A percentile compares a stretch with the other conserved stretches of the same genome.
These are phyloP conservation scores for Drosophila nigrodunni DNA, from an alignment of 1,140 invertebrate species.

Conservation along the genomic window DNA sequence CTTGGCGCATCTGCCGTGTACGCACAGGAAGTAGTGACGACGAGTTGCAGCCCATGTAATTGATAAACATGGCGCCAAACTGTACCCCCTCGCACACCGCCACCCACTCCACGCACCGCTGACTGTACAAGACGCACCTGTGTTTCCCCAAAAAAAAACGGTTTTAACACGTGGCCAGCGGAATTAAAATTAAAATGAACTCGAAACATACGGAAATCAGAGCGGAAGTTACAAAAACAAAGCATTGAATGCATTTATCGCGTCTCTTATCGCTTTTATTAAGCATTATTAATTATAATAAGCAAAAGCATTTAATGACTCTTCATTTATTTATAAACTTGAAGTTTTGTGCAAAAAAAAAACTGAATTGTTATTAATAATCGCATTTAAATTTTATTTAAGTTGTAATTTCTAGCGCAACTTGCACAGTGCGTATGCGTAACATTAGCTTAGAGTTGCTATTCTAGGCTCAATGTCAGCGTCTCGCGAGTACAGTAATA, in stretches of 20 bases:
- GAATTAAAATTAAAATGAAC: constrained; percentile 15
- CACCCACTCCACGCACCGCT: background rate
- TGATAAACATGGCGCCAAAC: constrained; percentile 19
- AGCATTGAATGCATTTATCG: constrained; percentile 5
- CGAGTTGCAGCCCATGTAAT: background rate
- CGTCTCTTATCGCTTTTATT: constrained; percentile 1
- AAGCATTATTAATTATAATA: background rate
- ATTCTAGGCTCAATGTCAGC: no score
- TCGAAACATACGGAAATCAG: constrained; percentile 17
- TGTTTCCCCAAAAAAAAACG: background rate
- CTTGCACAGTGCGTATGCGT: constrained; percentile 6
- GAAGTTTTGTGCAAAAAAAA: background rate
- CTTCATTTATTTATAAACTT: constrained; percentile 8
- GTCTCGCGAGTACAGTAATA: no score
- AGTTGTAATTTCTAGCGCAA: background rate
- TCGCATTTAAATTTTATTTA: background rate
- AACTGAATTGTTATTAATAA: no score
- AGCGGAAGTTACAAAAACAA: constrained; percentile 6
- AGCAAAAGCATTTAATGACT: background rate
- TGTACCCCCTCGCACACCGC: background rate
- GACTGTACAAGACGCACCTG: constrained; percentile 2
- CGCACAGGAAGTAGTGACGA: constrained; percentile 51
- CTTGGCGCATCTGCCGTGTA: constrained; percentile 57
- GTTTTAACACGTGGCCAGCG: constrained; percentile 27
- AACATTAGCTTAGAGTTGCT: background rate